Conservation (phyloP, 2,888 invertebrate genomes). For the Resseliella maxima region DNA sequence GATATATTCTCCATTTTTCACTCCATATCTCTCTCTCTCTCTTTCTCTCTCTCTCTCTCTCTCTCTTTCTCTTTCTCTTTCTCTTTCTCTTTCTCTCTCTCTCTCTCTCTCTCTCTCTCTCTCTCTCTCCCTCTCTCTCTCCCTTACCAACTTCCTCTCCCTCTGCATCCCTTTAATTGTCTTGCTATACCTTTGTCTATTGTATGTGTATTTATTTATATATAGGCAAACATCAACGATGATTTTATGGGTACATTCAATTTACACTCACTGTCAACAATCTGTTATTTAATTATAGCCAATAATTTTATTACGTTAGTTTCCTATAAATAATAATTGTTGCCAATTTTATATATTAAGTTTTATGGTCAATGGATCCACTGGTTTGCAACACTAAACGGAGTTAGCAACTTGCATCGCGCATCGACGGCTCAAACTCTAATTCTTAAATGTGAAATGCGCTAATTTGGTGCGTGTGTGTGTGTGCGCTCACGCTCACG, state of each 20-base stretch:
- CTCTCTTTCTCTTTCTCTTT: too few species aligned
- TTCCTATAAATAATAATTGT: slow-evolving; percentile 55
- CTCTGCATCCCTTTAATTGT: too few species aligned
- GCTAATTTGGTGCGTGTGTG: too few species aligned
- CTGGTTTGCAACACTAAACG: slow-evolving; percentile 10
- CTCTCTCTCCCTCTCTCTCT: too few species aligned
- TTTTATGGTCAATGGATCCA: slow-evolving; percentile 51
- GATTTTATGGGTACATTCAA: slow-evolving; percentile 45
- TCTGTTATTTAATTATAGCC: slow-evolving; percentile 54
- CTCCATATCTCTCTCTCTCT: too few species aligned
- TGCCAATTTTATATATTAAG: slow-evolving; percentile 54
- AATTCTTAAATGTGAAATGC: slow-evolving; percentile 4
- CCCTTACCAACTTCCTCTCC: too few species aligned
- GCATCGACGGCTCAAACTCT: not conserved
- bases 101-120: too few species aligned
- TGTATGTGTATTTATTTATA: slow-evolving; percentile 7
- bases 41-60: too few species aligned
- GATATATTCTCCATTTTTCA: too few species aligned
- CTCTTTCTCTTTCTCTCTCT: too few species aligned
- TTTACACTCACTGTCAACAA: slow-evolving; percentile 53
- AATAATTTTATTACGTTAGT: slow-evolving; percentile 54
- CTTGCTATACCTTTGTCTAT: too few species aligned
- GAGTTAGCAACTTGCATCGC: not conserved
- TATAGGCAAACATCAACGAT: not conserved
- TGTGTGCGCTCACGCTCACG: too few species aligned